A percentile compares a stretch with the other conserved stretches of the same genome.
phyloP scores from a whole-genome alignment of 2,797 vertebrate species.

The Gadopsis marmoratus region DNA sequence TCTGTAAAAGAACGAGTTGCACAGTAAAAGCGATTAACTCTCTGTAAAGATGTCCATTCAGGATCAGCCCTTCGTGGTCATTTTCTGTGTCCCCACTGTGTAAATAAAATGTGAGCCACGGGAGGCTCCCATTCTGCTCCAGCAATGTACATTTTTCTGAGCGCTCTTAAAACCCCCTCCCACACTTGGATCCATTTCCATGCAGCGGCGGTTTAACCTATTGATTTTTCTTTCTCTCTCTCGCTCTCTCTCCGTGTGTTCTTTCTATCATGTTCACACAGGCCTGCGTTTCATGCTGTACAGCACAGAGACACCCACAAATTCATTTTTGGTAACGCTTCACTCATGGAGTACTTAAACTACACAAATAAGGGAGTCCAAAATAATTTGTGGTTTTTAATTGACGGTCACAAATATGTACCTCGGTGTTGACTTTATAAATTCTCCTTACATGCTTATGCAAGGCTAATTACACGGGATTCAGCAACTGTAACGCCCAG shows the following conservation, averaged over 20 bases:
- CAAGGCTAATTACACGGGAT: not conserved
- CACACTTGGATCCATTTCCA: slow-evolving; percentile 38
- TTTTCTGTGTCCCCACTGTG: slow-evolving; percentile 27
- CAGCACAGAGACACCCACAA: slow-evolving; percentile 23
- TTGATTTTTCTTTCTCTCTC: slow-evolving; percentile 23
- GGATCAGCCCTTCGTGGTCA: not conserved
- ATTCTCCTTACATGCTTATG: slow-evolving; percentile 3
- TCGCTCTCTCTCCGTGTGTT: slow-evolving; percentile 6
- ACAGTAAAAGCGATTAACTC: slow-evolving; percentile 22
- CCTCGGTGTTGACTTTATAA: not conserved
- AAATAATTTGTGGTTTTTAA: not conserved
- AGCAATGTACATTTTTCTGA: slow-evolving; percentile 11
- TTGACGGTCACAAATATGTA: slow-evolving; percentile 7
- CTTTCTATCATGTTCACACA: slow-evolving; percentile 33
- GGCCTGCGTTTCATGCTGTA: slow-evolving; percentile 47
- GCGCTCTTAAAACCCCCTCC: not conserved
- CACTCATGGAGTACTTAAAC: slow-evolving; percentile 27
- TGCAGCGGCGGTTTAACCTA: slow-evolving; percentile 29
- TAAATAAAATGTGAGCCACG: slow-evolving; percentile 42
- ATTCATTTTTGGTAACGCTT: slow-evolving; percentile 27
- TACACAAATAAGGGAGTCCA: slow-evolving; percentile 9
- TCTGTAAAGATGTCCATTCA: slow-evolving; percentile 31
- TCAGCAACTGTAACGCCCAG: not conserved
- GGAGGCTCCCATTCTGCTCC: not conserved
- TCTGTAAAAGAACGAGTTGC: slow-evolving; percentile 21